Evolutionary conservation across 2,797 vertebrate species (phyloP), one percentile per base, ranked within the genome.

Genomic region (Orestias chungarensis): DNA sequence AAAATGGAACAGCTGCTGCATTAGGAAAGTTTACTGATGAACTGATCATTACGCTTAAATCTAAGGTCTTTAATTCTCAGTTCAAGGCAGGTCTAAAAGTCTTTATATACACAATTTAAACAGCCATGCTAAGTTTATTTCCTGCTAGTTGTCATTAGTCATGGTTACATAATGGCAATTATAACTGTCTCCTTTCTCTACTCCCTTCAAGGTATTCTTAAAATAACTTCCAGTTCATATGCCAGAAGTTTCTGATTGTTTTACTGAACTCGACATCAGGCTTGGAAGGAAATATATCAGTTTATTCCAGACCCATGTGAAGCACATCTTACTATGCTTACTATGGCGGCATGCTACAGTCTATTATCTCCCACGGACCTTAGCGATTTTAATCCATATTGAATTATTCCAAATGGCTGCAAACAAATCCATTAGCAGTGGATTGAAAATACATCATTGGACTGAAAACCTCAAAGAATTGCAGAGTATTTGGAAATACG

Each of bases 251-350:
- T 81, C 85, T 87, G 89, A 91, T 86, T 90, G 88, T 88, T 91
- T 89, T 73, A 77, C 82, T 84, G 82, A 89, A 85, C 86, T 85
- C 74, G 80, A 80, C 82, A 82, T 64, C 74, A 77, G 79, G 73
- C 79, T 68, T 61, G 70, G 27, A 35, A 86, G 81, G 84, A 87
- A 89, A 86, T 76, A 76, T 87, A 84, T 80, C 78, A 75, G 70
- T 78, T 82, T 81, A 84, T 88, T 89, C 82, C 83, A 80, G 64
- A 78, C 71, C 82, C 91, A 92, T 89, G 84, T 83, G 85, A 87
- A 71, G 73, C 74, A 87, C 92, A 93, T 94, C 93, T 93, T 92
- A 90, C n/a, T n/a, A 83, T 91, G 87, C 88, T 92, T 85, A 91
- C 81, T 82, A 79, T 15, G 72, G 66, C 86, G 68, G 46, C 57